Base-by-base conservation (phyloP, 1,140 invertebrate species). In the Agrypnia vestita region DNA sequence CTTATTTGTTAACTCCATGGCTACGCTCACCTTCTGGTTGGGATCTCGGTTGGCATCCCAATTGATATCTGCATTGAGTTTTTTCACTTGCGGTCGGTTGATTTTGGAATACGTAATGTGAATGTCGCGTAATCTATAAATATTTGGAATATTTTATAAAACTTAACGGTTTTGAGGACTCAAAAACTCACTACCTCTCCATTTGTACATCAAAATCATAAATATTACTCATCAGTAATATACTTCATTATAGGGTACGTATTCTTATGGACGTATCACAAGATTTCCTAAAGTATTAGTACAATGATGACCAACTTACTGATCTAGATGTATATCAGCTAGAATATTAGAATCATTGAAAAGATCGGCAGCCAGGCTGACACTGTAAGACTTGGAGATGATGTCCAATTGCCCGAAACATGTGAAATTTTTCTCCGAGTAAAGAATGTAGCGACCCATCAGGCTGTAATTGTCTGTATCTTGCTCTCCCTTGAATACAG, bases 41-140 rank as follows among this genome's bases (percentile, higher is more conserved):
- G 94, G 94, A 89, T 96, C 94, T 10, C 95, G 90, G 86, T 95
- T 96, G 0, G 94, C 94, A 84, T 96, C 94, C 95, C 95, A 96
- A 83, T 95, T 95, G 0, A 96, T 84, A 77, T 94, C 93, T 0
- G 94, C 85, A 0, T 91, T 93, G 4, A 93, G 86, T 71, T 93
- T 91, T 84, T 94, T 94, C 15, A 90, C 90, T 17, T 87, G 84
- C 0, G 88, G 85, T 21, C 91, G 90, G 77, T 92, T 91, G 7
- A 91, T 87, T 0, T 91, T 90, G 43, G 90, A 91, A 67, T 93
- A 86, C 0, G 91, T 90, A 15, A 96, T 84, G 79, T 93, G 92
- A n/a, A 96, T 88, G 85, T 96, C 95, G 59, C 94, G 90, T 78
- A 94, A 88, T 84, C 94, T 94, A 84, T 13, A 86, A 85, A 72